Conservation (phyloP, 2,888 invertebrate species). For the Hyalella azteca region DNA sequence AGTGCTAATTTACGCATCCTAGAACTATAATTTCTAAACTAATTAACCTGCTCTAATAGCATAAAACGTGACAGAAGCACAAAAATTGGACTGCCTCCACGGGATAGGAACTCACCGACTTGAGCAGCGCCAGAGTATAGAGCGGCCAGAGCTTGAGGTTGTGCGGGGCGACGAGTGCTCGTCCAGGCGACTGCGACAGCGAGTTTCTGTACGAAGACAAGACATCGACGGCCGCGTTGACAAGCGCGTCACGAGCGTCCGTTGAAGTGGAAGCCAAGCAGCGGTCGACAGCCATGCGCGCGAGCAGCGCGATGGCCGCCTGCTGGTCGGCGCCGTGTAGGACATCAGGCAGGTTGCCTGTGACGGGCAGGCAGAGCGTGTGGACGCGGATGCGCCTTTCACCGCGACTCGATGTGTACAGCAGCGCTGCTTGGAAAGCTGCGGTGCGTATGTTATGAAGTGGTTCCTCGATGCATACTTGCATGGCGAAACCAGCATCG, state of each 20-base stretch:
- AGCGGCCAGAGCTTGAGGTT: constrained; percentile 84
- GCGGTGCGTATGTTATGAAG: constrained; percentile 84
- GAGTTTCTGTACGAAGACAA: constrained; percentile 75
- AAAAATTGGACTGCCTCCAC: no score
- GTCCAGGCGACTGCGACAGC: constrained; percentile 64
- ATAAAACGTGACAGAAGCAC: no score
- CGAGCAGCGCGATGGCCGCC: constrained; percentile 86
- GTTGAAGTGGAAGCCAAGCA: constrained; percentile 82
- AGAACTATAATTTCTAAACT: no score
- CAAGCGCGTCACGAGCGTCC: constrained; percentile 95
- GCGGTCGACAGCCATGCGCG: constrained; percentile 98
- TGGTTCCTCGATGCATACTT: constrained; percentile 92
- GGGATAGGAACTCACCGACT: constrained; percentile 66
- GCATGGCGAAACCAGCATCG: constrained; percentile 97
- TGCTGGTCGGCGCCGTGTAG: constrained; percentile 90
- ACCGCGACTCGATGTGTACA: constrained; percentile 94
- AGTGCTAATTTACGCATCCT: no score
- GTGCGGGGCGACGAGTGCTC: constrained; percentile 76
- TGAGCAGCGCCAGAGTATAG: constrained; percentile 86
- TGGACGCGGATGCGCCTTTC: constrained; percentile 97
- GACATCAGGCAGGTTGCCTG: constrained; percentile 81
- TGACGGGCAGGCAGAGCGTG: constrained; percentile 92
- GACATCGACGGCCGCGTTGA: constrained; percentile 92
- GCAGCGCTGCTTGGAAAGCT: constrained; percentile 95
- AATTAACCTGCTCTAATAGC: no score